Conservation (phyloP, 2,888 invertebrate species). For the Hecatera dysodea region DNA sequence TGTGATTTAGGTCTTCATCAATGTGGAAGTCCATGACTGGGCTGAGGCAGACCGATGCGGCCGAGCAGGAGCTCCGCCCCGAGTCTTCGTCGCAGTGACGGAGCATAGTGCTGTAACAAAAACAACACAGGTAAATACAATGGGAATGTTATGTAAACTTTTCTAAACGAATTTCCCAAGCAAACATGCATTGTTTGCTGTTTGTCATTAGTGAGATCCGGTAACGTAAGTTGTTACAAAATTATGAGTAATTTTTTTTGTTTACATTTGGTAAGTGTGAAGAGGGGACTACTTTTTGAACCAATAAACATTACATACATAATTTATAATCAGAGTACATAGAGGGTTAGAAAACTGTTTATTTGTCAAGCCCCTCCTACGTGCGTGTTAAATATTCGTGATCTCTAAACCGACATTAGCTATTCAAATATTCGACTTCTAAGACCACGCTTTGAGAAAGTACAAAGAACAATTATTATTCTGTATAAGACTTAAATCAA, state of each 20-base stretch:
- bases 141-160: slow-evolving; percentile 33
- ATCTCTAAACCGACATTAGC: slow-evolving; percentile 65
- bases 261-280: background rate
- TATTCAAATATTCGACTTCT: slow-evolving; percentile 65
- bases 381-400: slow-evolving; percentile 52
- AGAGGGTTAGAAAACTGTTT: background rate
- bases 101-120: slow-evolving; percentile 79
- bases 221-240: slow-evolving; percentile 2
- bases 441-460: slow-evolving; percentile 45
- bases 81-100: slow-evolving; percentile 88
- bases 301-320: too few species aligned
- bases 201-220: background rate
- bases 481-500: background rate
- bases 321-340: background rate
- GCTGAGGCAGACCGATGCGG: slow-evolving; percentile 82
- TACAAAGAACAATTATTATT: slow-evolving; percentile 18
- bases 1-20: slow-evolving; percentile 65
- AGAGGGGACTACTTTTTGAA: background rate
- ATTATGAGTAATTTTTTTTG: slow-evolving; percentile 1
- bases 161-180: slow-evolving; percentile 9
- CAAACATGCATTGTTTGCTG: slow-evolving; percentile 24
- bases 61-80: slow-evolving; percentile 88
- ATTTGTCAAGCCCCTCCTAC: background rate
- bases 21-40: slow-evolving; percentile 79
- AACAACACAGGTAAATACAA: slow-evolving; percentile 35